These are phyloP conservation scores for Torymus aiolomorphi DNA, from an alignment of 2,888 invertebrate genomes.

Conservation along the genomic window DNA sequence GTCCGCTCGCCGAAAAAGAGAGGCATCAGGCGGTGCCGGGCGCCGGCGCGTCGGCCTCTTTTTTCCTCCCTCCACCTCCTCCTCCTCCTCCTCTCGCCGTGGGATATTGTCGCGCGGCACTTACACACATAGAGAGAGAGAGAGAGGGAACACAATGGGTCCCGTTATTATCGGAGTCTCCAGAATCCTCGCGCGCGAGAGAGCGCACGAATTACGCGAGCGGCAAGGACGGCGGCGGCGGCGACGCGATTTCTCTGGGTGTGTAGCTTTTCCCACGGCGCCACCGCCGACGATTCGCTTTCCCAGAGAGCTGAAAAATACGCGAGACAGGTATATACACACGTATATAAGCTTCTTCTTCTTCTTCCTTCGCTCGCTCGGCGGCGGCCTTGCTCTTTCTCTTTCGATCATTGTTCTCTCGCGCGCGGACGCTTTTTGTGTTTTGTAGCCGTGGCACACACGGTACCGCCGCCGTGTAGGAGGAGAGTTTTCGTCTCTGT, in stretches of 20 bases:
- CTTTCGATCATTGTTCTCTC: no score
- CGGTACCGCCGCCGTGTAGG: no score
- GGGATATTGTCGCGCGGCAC: constrained; percentile 63
- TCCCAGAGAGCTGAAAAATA: background rate
- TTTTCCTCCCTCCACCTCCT: constrained; percentile 43
- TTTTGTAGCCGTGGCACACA: background rate
- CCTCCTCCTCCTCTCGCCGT: constrained; percentile 56
- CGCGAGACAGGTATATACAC: background rate
- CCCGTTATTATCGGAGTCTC: constrained; percentile 65
- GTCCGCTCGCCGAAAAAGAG: constrained; percentile 12
- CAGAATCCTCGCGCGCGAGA: constrained; percentile 52
- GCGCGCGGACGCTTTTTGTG: background rate
- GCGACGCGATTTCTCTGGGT: no score
- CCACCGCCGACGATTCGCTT: background rate
- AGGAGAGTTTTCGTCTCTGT: no score
- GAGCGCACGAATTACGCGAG: no score
- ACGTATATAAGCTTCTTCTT: background rate
- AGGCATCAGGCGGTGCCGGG: constrained; percentile 2
- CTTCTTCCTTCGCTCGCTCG: no score
- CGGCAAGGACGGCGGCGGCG: no score
- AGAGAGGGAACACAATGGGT: constrained; percentile 60
- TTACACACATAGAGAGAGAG: no score
- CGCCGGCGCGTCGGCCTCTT: constrained; percentile 57
- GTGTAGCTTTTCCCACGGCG: constrained; percentile 7
- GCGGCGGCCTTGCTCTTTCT: background rate